Conservation (phyloP, 2,113 vertebrate species). For the Orientallactaga bullata region DNA sequence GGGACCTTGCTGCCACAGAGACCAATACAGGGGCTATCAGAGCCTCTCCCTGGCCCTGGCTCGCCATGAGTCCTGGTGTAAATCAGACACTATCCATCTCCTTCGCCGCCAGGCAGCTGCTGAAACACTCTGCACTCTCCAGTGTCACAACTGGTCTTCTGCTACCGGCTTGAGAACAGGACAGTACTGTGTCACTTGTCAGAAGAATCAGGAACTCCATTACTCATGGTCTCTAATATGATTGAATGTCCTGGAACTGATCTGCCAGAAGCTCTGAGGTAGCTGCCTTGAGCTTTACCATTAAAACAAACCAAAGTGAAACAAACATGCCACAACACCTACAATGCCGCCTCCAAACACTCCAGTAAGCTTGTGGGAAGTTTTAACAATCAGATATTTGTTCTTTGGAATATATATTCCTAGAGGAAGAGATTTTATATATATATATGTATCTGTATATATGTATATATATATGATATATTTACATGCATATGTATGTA, state of each 20-base stretch:
- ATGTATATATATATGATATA: too few relatives aligned
- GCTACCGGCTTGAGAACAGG: slow-evolving; percentile 59
- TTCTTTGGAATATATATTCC: too few relatives aligned
- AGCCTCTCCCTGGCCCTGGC: neutral
- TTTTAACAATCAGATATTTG: neutral
- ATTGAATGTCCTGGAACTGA: slow-evolving; percentile 44
- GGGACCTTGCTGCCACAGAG: neutral
- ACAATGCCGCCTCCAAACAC: neutral
- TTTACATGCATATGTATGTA: too few relatives aligned
- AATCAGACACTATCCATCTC: slow-evolving; percentile 52
- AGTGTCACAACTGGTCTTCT: slow-evolving; percentile 56
- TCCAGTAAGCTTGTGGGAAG: slow-evolving; percentile 12
- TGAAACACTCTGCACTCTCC: slow-evolving; percentile 48
- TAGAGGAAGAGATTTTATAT: too few relatives aligned
- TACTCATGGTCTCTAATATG: slow-evolving; percentile 48
- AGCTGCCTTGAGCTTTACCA: slow-evolving; percentile 61
- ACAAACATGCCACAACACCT: neutral
- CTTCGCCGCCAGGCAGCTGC: slow-evolving; percentile 31
- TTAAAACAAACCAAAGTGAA: neutral
- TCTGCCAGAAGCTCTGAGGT: slow-evolving; percentile 43
- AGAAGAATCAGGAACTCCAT: slow-evolving; percentile 41
- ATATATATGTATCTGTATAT: too few relatives aligned
- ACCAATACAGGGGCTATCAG: too few relatives aligned
- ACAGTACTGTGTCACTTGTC: slow-evolving; percentile 61
- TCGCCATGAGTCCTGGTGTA: slow-evolving; percentile 51